Evolutionary conservation across 2,797 vertebrate species (phyloP).

Genomic region (Discoglossus pictus): DNA sequence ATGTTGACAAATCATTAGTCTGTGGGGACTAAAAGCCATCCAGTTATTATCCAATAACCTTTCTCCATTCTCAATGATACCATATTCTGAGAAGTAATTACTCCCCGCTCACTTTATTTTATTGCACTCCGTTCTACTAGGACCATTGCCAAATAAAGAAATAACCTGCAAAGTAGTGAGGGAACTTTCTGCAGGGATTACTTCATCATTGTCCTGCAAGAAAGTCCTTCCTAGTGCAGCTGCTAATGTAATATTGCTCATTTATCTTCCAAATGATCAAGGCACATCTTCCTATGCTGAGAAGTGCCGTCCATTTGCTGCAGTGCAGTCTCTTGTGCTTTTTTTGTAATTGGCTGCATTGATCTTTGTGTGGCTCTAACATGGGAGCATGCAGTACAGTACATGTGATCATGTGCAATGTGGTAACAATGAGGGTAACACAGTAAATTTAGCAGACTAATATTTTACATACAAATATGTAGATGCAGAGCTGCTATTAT

Average conservation of each 20-base stretch:
- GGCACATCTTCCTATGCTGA: slow-evolving; percentile 32
- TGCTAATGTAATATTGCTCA: slow-evolving; percentile 45
- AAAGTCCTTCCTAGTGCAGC: slow-evolving; percentile 37
- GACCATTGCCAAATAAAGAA: slow-evolving; percentile 30
- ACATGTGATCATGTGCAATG: no score
- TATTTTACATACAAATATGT: no score
- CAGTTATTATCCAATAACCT: slow-evolving; percentile 40
- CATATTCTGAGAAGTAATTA: slow-evolving; percentile 45
- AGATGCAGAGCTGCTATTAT: no score
- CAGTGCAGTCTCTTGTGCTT: slow-evolving; percentile 12
- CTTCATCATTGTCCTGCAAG: slow-evolving; percentile 46
- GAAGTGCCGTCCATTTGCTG: slow-evolving; percentile 32
- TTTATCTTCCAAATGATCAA: slow-evolving; percentile 43
- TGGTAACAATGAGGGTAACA: no score
- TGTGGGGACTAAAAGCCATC: slow-evolving; percentile 15
- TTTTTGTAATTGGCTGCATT: slow-evolving; percentile 19
- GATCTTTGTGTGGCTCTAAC: slow-evolving; percentile 31
- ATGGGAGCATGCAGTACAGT: slow-evolving; percentile 5
- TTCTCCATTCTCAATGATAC: slow-evolving; percentile 39
- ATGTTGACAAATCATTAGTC: slow-evolving; percentile 22
- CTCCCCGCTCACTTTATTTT: slow-evolving; percentile 29
- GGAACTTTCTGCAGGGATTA: slow-evolving; percentile 38
- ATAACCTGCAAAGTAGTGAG: slow-evolving; percentile 16
- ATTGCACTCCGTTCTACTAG: slow-evolving; percentile 23
- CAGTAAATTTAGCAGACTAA: no score